Conservation (phyloP, 1,140 invertebrate genomes). For the Eriosoma lanigerum region DNA sequence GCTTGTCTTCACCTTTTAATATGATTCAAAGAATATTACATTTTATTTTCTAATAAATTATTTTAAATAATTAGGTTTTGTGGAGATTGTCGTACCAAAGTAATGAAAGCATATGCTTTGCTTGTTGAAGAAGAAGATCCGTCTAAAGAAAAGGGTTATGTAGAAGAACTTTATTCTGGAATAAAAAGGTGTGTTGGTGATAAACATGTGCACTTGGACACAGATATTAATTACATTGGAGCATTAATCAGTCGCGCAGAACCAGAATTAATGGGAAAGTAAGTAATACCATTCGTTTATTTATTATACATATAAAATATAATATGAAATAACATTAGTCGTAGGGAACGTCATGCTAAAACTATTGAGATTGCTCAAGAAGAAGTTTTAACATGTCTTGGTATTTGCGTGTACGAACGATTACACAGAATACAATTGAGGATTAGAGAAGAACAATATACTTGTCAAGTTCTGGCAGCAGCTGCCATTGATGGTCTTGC, state of each 20-base stretch:
- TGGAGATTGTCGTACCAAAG: constrained; percentile 87
- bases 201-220: constrained; percentile 82
- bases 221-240: constrained; percentile 83
- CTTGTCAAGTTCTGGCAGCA: constrained; percentile 86
- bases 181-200: constrained; percentile 82
- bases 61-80: constrained; percentile 79
- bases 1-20: no score
- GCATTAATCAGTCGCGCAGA: constrained; percentile 84
- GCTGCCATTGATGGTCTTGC: constrained; percentile 82
- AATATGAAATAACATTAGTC: constrained; percentile 57
- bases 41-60: no score
- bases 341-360: constrained; percentile 88
- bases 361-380: constrained; percentile 93
- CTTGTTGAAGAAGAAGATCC: constrained; percentile 79
- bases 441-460: constrained; percentile 84
- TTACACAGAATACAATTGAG: constrained; percentile 82
- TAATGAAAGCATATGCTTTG: constrained; percentile 80
- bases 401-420: constrained; percentile 86
- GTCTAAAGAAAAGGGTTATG: constrained; percentile 84
- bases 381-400: constrained; percentile 89
- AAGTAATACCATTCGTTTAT: constrained; percentile 52
- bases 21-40: no score
- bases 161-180: constrained; percentile 79
- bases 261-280: constrained; percentile 82
- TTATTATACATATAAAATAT: background rate